These are phyloP conservation scores for Trichomycterus rosablanca DNA, from an alignment of 2,113 vertebrate genomes.

Conservation along the genomic window DNA sequence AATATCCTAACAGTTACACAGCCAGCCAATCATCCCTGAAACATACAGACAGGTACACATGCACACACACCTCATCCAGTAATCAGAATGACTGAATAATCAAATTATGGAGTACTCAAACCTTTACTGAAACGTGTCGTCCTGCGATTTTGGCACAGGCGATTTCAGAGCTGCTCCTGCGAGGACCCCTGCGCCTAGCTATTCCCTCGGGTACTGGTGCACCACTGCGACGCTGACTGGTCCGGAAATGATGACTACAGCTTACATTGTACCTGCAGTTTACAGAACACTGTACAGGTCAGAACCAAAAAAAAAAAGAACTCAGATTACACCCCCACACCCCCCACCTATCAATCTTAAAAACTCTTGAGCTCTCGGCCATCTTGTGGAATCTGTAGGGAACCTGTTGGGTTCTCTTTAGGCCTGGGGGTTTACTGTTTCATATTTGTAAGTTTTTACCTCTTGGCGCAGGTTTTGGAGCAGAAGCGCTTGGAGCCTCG, in stretches of 20 bases:
- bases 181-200: conserved; percentile 72
- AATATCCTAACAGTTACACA: too few species aligned
- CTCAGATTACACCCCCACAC: neutral
- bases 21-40: too few species aligned
- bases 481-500: conserved; percentile 96
- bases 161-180: conserved; percentile 80
- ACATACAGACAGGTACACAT: too few species aligned
- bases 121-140: conserved; percentile 83
- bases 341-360: too few species aligned
- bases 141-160: conserved; percentile 79
- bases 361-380: too few species aligned
- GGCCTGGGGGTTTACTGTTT: too few species aligned
- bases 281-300: too few species aligned
- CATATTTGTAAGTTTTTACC: conserved; percentile 73
- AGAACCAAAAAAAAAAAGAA: neutral
- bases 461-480: conserved; percentile 94
- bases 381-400: too few species aligned
- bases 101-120: too few species aligned
- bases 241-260: conserved; percentile 89
- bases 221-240: conserved; percentile 79
- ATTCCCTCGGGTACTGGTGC: conserved; percentile 63
- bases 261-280: conserved; percentile 88
- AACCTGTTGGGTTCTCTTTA: too few species aligned
- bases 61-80: too few species aligned
- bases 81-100: too few species aligned